Evolutionary conservation across 2,888 invertebrate genomes (phyloP).

Genomic region (Eretmocerus hayati): DNA sequence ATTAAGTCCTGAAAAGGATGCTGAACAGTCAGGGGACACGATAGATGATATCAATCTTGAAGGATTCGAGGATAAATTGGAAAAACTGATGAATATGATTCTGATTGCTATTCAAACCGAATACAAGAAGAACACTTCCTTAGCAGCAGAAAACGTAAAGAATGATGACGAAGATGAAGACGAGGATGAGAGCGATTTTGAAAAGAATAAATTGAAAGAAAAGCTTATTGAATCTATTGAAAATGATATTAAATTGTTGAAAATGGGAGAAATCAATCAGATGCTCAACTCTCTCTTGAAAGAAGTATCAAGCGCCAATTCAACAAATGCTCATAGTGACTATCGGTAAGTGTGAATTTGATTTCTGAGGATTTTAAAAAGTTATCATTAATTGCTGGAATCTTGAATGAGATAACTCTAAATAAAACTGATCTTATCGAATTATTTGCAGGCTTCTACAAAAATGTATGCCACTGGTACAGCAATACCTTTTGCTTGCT

Average conservation of each 20-base stretch:
- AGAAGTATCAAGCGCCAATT: slow-evolving; percentile 47
- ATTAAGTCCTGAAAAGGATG: not conserved
- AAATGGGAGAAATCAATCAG: slow-evolving; percentile 47
- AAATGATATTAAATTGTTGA: slow-evolving; percentile 56
- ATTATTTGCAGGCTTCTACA: slow-evolving; percentile 39
- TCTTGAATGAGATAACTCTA: no score
- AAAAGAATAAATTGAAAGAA: slow-evolving; percentile 62
- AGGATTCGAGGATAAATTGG: slow-evolving; percentile 33
- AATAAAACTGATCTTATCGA: no score
- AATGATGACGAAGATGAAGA: slow-evolving; percentile 43
- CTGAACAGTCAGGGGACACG: not conserved
- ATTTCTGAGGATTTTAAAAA: not conserved
- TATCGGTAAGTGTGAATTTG: slow-evolving; percentile 21
- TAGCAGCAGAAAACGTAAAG: slow-evolving; percentile 44
- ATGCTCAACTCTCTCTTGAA: slow-evolving; percentile 37
- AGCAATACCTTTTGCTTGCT: slow-evolving; percentile 67
- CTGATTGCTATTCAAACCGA: slow-evolving; percentile 56
- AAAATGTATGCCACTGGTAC: slow-evolving; percentile 61
- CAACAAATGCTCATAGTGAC: slow-evolving; percentile 26
- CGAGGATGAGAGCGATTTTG: slow-evolving; percentile 47
- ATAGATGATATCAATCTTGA: not conserved
- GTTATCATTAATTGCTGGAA: not conserved
- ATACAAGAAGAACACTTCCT: slow-evolving; percentile 49
- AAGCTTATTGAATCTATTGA: slow-evolving; percentile 58
- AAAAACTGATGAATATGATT: slow-evolving; percentile 50